Base-by-base conservation (phyloP, 2,797 vertebrate genomes). In the Melanotaenia maccullochi region DNA sequence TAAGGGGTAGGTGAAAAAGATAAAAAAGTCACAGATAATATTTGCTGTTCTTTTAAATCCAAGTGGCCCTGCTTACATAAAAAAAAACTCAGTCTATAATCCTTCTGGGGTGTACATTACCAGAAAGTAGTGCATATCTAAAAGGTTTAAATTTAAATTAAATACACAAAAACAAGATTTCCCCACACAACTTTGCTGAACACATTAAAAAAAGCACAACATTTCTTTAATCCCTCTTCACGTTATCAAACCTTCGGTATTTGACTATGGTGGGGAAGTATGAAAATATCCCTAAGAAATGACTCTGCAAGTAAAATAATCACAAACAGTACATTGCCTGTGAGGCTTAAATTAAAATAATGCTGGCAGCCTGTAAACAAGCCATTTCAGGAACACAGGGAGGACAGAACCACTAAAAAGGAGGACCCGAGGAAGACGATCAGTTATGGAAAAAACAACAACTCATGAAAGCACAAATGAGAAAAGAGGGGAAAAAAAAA, bases 231-330 rank as follows among this genome's bases (percentile, higher is more conserved):
- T 35, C 28, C 2, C 24, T 1, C 18, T 13, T 52, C 28, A 18
- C 67, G 28, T 54, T 47, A 54, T 35, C 57, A 59, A 62, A 54
- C 13, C 12, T 60, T 32, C 8, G 56, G 28, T 25, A 66, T 80
- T 73, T 73, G 65, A 70, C 62, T 71, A 5, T 51, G 44, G 51
- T 30, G 60, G 22, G 28, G 35, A 36, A 36, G 35, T 44, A 75
- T 73, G 60, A 56, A 76, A 81, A 78, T 65, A 71, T 68, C 20
- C 44, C 30, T 25, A 61, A 49, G 65, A 71, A 71, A 62, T 58
- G 60, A 47, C 62, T 44, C 52, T 25, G 54, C 25, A 56, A 30
- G 24, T 52, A 9, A 52, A 30, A 56, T 56, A 28, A 16, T 28
- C 25, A 56, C 28, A 56, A 28, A 30, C 52, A 54, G 52, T 54